These are phyloP conservation scores for Hipparchia semele DNA, from an alignment of 2,888 invertebrate species.

Conservation along the genomic window DNA sequence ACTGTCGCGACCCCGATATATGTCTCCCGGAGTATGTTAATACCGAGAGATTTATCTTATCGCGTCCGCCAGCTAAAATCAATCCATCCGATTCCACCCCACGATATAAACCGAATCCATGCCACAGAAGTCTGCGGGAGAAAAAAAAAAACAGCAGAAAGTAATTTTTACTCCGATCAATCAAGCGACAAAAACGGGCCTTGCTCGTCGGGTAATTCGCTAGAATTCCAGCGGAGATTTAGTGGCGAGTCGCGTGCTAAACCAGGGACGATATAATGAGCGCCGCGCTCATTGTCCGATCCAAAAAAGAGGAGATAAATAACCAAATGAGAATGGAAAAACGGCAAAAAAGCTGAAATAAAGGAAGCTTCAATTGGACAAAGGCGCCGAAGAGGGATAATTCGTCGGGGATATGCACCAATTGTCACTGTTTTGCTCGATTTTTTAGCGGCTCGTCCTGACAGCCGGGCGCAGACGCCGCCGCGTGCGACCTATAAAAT, in stretches of 20 bases:
- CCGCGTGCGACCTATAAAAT: constrained; percentile 63
- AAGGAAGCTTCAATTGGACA: constrained; percentile 79
- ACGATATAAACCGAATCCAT: constrained; percentile 53
- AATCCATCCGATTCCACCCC: constrained; percentile 49
- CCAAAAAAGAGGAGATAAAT: constrained; percentile 80
- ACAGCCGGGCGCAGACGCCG: constrained; percentile 54
- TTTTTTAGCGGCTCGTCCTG: constrained; percentile 63
- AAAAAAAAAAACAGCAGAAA: constrained; percentile 70
- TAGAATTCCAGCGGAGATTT: constrained; percentile 81
- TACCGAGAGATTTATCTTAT: constrained; percentile 52
- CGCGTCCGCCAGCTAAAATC: constrained; percentile 50
- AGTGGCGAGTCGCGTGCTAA: constrained; percentile 75
- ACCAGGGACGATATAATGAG: constrained; percentile 76
- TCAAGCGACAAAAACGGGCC: constrained; percentile 75
- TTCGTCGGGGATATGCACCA: constrained; percentile 82
- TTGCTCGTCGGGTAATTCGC: constrained; percentile 77
- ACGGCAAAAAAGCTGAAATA: constrained; percentile 80
- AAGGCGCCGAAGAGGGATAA: constrained; percentile 81
- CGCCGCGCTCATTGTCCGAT: constrained; percentile 56
- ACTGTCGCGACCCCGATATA: constrained; percentile 52
- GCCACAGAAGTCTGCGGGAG: constrained; percentile 46
- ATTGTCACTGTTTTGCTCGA: constrained; percentile 78
- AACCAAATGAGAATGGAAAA: constrained; percentile 83
- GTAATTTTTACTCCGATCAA: constrained; percentile 81
- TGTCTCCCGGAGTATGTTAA: constrained; percentile 53